Base-by-base conservation (phyloP, 2,888 invertebrate genomes). In the Pyrrhia umbra region DNA sequence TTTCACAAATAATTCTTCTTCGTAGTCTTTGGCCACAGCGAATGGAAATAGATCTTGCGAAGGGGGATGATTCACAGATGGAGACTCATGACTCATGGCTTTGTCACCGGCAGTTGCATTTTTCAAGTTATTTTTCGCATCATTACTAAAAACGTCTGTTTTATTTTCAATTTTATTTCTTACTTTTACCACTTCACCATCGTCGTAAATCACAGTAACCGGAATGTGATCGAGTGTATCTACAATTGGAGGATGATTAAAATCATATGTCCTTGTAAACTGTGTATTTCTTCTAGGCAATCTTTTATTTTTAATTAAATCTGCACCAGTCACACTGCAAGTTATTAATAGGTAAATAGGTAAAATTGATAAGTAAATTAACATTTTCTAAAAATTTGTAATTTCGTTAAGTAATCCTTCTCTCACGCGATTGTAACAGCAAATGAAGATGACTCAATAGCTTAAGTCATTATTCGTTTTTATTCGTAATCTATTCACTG, bases 401-500 rank as follows among this genome's bases (percentile, higher is more conserved):
- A 65, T 65, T 68, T 66, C 73, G 77, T 42, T 60, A 60, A 57
- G 85, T 85, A 87, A 85, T 88, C 85, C 80, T 84, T 71, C 84
- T 82, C 86, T 69, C 64, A 82, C 88, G 81, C 89, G 88, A 75
- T 85, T 88, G 73, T 84, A 82, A 81, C 77, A 80, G 83, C 83
- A 87, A 80, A 89, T 92, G 90, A 88, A 85, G 84, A 88, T 87
- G 88, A 89, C 76, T 89, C 86, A 88, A 83, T 80, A 79, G 64
- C 55, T 63, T 79, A 79, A 79, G 76, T 75, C 74, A 78, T 84
- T 82, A 85, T 65, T 64, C 65, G 82, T 87, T 82, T n/a, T 85
- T 83, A 85, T 84, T 85, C 77, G 77, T 84, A 87, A 85, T 87
- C 79, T 85, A 87, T 86, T 82, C 83, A 91, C 90, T 85, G 80